phyloP scores from a whole-genome alignment of 2,888 invertebrate genomes.

The Plemyria rubiginata region DNA sequence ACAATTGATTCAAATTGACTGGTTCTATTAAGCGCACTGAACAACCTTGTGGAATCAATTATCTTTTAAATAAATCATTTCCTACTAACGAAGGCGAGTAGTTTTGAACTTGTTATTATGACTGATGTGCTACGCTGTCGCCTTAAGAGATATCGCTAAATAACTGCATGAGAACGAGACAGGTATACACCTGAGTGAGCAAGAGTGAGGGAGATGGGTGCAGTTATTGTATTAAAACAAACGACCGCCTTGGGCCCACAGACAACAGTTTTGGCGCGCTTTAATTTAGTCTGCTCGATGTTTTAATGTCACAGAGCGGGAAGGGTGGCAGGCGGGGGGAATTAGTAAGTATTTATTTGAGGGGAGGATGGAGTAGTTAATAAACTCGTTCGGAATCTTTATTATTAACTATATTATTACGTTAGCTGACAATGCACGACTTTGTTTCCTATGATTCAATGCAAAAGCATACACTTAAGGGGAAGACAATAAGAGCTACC shows the following conservation, averaged over 20 bases:
- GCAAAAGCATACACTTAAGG: too few species aligned
- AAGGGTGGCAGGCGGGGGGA: slow-evolving; percentile 51
- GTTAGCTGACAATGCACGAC: slow-evolving; percentile 24
- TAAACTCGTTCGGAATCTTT: slow-evolving; percentile 67
- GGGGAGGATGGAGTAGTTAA: slow-evolving; percentile 76
- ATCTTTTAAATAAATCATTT: slow-evolving; percentile 51
- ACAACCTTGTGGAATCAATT: slow-evolving; percentile 44
- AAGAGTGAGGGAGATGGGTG: slow-evolving; percentile 70
- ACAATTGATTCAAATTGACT: slow-evolving; percentile 34
- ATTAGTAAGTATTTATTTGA: slow-evolving; percentile 80
- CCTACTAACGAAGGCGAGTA: slow-evolving; percentile 46
- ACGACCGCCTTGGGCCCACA: slow-evolving; percentile 82
- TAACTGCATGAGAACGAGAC: slow-evolving; percentile 64
- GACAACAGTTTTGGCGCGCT: slow-evolving; percentile 83
- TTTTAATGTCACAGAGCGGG: slow-evolving; percentile 77
- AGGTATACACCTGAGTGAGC: slow-evolving; percentile 54
- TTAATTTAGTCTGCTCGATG: slow-evolving; percentile 83
- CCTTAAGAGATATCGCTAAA: slow-evolving; percentile 76
- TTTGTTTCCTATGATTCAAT: too few species aligned
- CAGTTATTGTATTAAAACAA: slow-evolving; percentile 84
- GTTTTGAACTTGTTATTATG: slow-evolving; percentile 48
- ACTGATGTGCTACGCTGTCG: slow-evolving; percentile 66
- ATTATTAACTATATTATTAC: slow-evolving; percentile 29
- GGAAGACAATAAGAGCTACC: too few species aligned
- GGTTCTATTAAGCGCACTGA: slow-evolving; percentile 26